Base-by-base conservation (phyloP, 2,113 vertebrate genomes). In the Silurus asotus region DNA sequence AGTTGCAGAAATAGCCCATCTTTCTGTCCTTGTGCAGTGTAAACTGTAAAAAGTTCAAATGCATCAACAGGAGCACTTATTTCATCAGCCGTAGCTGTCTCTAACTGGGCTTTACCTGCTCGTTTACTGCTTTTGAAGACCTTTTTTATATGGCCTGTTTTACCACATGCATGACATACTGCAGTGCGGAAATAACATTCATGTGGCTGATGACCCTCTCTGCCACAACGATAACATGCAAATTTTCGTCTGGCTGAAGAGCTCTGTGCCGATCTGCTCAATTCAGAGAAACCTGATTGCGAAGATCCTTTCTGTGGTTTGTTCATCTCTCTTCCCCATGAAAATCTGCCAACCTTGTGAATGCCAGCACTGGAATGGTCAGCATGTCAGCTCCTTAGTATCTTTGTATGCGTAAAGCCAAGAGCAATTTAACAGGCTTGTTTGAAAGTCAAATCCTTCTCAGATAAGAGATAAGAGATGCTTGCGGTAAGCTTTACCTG, bases 11-110 rank as follows among this genome's bases (percentile, higher is more conserved):
- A 69, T 79, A 87, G 58, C 5, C 55, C 53, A 67, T 81, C 64
- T 13, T 17, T 51, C 23, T 61, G 56, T 45, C 49, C 45, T 70
- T 78, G 84, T 49, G 80, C 72, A 59, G 53, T 67, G 79, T 82
- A 37, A 37, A 37, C 37, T 37, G 37, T 37, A 37, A 37, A 37
- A 37, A 37, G 37, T 37, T 37, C 37, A 88, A 4, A 86, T 49
- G 37, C 48, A 84, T 82, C 17, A 78, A 86, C 74, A 88, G 7
- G 25, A 37, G 37, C 37, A 37, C 69, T 69, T 49, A 88, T 53
- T 61, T 49, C 45, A 8, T 83, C 72, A 48, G 62, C 59, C 10
- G 74, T 8, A 74, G 11, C 45, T 17, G 64, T 19, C 4, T 5
- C 70, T n/a, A 75, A 79, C 23, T 65, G 4, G 2, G 65, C 75